These are phyloP conservation scores for Tragelaphus strepsiceros DNA, from an alignment of 2,113 vertebrate genomes.

Conservation along the genomic window DNA sequence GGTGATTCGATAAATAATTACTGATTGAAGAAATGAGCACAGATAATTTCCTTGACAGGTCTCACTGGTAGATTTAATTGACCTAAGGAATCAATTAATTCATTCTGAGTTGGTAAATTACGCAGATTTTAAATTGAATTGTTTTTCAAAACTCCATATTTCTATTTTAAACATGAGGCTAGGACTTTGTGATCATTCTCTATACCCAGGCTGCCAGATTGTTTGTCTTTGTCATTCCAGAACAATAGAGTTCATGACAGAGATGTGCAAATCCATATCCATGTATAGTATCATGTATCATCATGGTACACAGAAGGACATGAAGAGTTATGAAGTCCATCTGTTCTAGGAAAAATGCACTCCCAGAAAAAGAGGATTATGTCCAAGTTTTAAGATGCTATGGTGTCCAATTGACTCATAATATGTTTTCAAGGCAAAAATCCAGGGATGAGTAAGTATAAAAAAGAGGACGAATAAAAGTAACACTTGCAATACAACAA, in stretches of 20 bases:
- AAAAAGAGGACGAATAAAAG: conserved; percentile 33
- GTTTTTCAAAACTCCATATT: not conserved
- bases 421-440: not conserved
- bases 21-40: not conserved
- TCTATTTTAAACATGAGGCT: not conserved
- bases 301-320: not conserved
- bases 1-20: not conserved
- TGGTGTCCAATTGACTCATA: not conserved
- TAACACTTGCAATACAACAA: not conserved
- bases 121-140: not conserved
- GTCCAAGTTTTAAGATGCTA: not conserved
- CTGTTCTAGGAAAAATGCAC: not conserved
- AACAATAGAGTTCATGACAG: not conserved
- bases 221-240: not conserved
- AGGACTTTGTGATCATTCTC: not conserved
- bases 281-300: not conserved
- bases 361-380: not conserved
- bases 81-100: not conserved
- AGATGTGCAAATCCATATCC: not conserved
- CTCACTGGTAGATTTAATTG: not conserved
- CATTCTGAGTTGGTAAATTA: not conserved
- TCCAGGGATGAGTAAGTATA: not conserved
- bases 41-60: not conserved
- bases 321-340: not conserved
- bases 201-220: not conserved